phyloP scores from a whole-genome alignment of 2,113 vertebrate genomes.

The Stegastes partitus region DNA sequence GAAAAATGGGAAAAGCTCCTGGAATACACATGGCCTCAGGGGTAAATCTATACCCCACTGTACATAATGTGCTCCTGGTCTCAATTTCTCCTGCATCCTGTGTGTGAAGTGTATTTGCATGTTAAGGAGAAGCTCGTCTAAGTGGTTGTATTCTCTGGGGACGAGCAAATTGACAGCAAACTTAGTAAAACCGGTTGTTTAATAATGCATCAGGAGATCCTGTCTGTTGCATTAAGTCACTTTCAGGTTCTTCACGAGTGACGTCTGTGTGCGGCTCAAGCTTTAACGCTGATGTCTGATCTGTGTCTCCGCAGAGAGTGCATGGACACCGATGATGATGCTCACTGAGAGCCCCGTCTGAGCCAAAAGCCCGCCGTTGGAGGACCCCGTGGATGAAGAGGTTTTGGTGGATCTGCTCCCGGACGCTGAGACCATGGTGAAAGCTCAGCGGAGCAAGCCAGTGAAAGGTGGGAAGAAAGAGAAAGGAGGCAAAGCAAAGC shows the following conservation, averaged over 20 bases:
- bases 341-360: conserved; percentile 71
- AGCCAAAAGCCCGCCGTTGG: conserved; percentile 67
- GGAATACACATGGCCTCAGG: no score
- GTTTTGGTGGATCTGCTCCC: conserved; percentile 66
- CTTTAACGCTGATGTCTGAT: conserved; percentile 35
- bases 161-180: conserved; percentile 50
- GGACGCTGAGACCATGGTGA: conserved; percentile 82
- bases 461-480: conserved; percentile 69
- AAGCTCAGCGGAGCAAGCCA: conserved; percentile 76
- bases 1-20: no score
- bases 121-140: conserved; percentile 27
- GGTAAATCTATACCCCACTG: no score
- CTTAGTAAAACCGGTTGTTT: conserved; percentile 46
- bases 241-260: conserved; percentile 9
- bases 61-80: conserved; percentile 27
- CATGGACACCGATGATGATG: conserved; percentile 74
- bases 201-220: conserved; percentile 58
- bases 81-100: conserved; percentile 14
- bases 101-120: conserved; percentile 31
- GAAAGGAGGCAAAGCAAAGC: conserved; percentile 58
- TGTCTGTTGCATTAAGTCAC: conserved; percentile 51
- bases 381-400: conserved; percentile 67
- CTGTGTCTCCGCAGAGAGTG: conserved; percentile 72
- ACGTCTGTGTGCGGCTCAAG: conserved; percentile 1
- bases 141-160: conserved; percentile 31